These are phyloP conservation scores for Cavia aperea DNA, from an alignment of 2,113 vertebrate species.

Conservation along the genomic window DNA sequence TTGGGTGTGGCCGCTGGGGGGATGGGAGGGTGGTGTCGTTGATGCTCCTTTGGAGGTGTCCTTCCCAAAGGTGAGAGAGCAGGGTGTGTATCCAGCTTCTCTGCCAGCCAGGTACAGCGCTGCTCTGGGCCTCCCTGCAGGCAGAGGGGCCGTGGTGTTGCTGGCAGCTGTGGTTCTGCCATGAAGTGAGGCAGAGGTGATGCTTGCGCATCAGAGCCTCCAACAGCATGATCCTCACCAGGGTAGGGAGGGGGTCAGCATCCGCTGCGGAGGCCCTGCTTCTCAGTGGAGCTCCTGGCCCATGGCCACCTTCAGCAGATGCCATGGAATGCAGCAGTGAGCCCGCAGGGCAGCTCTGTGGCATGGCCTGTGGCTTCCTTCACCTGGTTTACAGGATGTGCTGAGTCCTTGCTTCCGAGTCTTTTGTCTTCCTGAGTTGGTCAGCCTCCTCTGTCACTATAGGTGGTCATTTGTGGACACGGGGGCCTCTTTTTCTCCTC, in stretches of 20 bases:
- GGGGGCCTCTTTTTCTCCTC: neutral
- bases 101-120: fast-evolving
- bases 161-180: no score
- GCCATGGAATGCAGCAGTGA: fast-evolving
- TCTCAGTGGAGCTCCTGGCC: neutral
- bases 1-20: neutral
- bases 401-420: neutral
- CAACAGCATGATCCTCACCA: neutral
- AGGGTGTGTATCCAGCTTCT: neutral
- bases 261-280: fast-evolving
- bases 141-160: neutral
- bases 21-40: fast-evolving
- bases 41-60: fast-evolving
- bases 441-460: neutral
- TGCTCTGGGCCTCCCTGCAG: neutral
- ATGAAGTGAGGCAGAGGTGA: neutral
- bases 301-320: fast-evolving
- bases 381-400: fast-evolving
- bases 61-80: neutral
- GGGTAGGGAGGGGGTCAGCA: fast-evolving
- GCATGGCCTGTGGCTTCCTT: neutral
- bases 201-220: neutral
- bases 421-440: neutral
- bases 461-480: no score
- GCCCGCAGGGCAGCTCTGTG: fast-evolving